phyloP scores from a whole-genome alignment of 2,113 vertebrate genomes.

The Callopanchax toddi region DNA sequence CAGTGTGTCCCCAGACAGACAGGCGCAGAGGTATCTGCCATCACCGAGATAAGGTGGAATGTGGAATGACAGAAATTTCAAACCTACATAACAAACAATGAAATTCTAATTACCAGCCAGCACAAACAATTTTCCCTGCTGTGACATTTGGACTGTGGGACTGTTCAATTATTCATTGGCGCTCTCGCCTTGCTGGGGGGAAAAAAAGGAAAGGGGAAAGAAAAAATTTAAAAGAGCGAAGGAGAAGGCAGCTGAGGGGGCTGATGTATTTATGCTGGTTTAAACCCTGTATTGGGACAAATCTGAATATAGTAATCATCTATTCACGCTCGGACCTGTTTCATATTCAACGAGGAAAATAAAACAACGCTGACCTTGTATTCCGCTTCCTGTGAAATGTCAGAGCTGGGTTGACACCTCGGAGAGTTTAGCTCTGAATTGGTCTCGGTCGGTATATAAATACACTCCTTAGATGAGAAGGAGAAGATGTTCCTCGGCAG shows the following conservation, averaged over 20 bases:
- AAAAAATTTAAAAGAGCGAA: slow-evolving; percentile 47
- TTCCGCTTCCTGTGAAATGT: slow-evolving; percentile 67
- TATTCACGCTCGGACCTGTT: slow-evolving; percentile 63
- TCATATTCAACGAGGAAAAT: slow-evolving; percentile 69
- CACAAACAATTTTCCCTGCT: slow-evolving; percentile 77
- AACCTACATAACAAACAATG: slow-evolving; percentile 80
- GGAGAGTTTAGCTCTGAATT: slow-evolving; percentile 61
- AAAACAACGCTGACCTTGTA: slow-evolving; percentile 70
- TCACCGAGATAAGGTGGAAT: slow-evolving; percentile 62
- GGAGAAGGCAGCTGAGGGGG: slow-evolving; percentile 38
- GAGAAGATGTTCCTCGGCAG: slow-evolving; percentile 53
- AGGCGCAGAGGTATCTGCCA: slow-evolving; percentile 48
- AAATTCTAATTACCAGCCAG: slow-evolving; percentile 80
- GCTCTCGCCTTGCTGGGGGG: slow-evolving; percentile 45
- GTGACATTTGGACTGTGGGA: slow-evolving; percentile 81
- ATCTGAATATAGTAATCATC: slow-evolving; percentile 77
- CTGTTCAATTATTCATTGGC: slow-evolving; percentile 82
- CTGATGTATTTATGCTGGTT: slow-evolving; percentile 64
- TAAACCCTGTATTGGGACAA: slow-evolving; percentile 69
- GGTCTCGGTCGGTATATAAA: slow-evolving; percentile 56
- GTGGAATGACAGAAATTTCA: slow-evolving; percentile 71
- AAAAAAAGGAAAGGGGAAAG: slow-evolving; percentile 11
- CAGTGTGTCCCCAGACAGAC: slow-evolving; percentile 40
- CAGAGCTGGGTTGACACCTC: slow-evolving; percentile 61
- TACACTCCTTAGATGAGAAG: slow-evolving; percentile 58